A percentile compares a stretch with the other conserved stretches of the same genome.
These are phyloP conservation scores for Charanyca ferruginea DNA, from an alignment of 2,888 invertebrate genomes.

Conservation along the genomic window DNA sequence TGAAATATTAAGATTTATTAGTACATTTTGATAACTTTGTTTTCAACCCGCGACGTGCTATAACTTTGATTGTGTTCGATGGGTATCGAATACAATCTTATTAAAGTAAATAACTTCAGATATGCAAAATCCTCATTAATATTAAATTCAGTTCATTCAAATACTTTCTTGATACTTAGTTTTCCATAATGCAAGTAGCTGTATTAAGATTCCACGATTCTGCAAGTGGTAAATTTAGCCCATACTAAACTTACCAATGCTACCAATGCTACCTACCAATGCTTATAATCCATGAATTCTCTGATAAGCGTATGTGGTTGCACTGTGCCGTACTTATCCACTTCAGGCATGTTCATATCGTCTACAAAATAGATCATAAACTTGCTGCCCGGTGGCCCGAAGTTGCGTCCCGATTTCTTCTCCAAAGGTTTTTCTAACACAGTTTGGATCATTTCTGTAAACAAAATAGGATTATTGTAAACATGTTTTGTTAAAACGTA, in stretches of 20 bases:
- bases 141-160: too few species aligned
- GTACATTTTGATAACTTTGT: background rate
- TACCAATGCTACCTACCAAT: constrained; percentile 94
- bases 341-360: constrained; percentile 99
- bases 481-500: background rate
- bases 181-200: too few species aligned
- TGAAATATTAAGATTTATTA: constrained; percentile 64
- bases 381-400: constrained; percentile 98
- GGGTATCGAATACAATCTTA: too few species aligned
- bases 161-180: too few species aligned
- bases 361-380: constrained; percentile 98
- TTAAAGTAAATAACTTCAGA: too few species aligned
- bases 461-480: background rate
- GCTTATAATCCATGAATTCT: constrained; percentile 98
- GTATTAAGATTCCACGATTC: too few species aligned
- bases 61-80: too few species aligned
- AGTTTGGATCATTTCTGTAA: constrained; percentile 95
- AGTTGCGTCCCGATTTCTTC: constrained; percentile 98
- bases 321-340: constrained; percentile 98
- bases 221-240: too few species aligned
- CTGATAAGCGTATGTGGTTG: constrained; percentile 98
- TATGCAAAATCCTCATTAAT: too few species aligned
- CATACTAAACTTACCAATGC: too few species aligned
- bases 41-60: background rate
- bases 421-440: constrained; percentile 97